Evolutionary conservation across 64 coral and sea anemone species (phyloP), one percentile per base, ranked within the genome.

Genomic region (Montipora sp.): DNA sequence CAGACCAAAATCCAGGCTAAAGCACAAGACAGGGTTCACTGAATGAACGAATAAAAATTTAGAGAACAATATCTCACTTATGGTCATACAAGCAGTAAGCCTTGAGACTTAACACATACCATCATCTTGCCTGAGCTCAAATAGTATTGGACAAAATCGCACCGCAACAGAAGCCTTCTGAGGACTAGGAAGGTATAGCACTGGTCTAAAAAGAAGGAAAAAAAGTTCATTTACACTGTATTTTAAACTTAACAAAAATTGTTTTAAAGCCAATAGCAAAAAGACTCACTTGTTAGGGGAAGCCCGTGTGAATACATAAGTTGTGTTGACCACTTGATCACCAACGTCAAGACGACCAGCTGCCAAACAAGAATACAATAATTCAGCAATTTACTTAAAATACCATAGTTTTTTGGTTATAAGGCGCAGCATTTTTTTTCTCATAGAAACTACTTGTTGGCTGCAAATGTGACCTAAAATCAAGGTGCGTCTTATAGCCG

Each of bases 81-180:
- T 36, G 6, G 11, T 8, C 13, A 12, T 63, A 12, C 27, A 27
- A 27, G 27, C 27, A 27, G 2, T 36, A 50, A 78, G 44, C 4
- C 15, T 13, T 3, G 3, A 8, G 18, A 83, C 55, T 77, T n/a
- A 51, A 13, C 12, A 48, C 55, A 65, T 73, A 91, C 89, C 51
- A 61, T 94, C 82, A 75, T 89, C 65, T 71, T 95, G 84, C 78
- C 89, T 91, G 16, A 99, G 88, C 58, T 99, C 81, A 92, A 99
- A 99, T 1, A 96, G 59, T 49, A 92, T 60, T 3, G 98, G 98
- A 48, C 98, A 99, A 88, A 92, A 99, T 16, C 94, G 87, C 46
- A 99, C 95, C 51, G 98, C 94, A 50, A 99, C 80, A 10, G 98
- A 96, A 23, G 98, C 92, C 80, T 99, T 99, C 36, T 99, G 90